Evolutionary conservation across 2,888 invertebrate species (phyloP).

Genomic region (Aspidiotus rigidus): DNA sequence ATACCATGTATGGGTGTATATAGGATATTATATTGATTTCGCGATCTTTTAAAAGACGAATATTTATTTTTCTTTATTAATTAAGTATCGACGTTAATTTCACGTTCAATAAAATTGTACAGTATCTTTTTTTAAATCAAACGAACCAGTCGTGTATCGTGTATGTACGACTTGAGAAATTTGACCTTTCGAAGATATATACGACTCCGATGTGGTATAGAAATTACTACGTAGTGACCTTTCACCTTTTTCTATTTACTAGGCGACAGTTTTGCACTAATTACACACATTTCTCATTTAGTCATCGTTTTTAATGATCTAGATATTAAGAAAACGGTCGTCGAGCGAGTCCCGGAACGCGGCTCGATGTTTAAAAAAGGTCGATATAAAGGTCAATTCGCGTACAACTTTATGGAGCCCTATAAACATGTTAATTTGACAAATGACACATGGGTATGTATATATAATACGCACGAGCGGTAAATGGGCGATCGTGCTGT

Average conservation of each 20-base stretch:
- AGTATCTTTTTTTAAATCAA: not conserved
- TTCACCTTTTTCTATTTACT: slow-evolving; percentile 13
- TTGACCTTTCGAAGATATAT: slow-evolving; percentile 12
- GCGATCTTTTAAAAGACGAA: too few relatives aligned
- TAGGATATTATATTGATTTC: too few relatives aligned
- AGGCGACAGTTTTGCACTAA: slow-evolving; percentile 20
- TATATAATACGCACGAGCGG: not conserved
- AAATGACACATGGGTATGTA: slow-evolving; percentile 5
- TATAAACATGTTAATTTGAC: slow-evolving; percentile 17
- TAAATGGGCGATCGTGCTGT: too few relatives aligned
- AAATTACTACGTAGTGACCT: slow-evolving; percentile 14
- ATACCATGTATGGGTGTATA: too few relatives aligned
- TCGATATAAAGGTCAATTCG: slow-evolving; percentile 3
- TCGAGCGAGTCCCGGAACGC: not conserved
- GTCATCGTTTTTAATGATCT: slow-evolving; percentile 17
- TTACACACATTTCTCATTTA: slow-evolving; percentile 16
- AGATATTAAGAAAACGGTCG: slow-evolving; percentile 3
- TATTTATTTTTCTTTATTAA: too few relatives aligned
- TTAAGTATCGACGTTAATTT: not conserved
- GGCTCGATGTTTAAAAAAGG: slow-evolving; percentile 4
- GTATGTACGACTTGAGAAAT: slow-evolving; percentile 6
- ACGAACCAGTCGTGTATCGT: not conserved
- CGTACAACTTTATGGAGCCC: slow-evolving; percentile 8
- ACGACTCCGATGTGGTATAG: not conserved
- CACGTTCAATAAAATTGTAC: slow-evolving; percentile 2